These are phyloP conservation scores for Pipistrellus pipistrellus DNA, from an alignment of 2,797 vertebrate species.

Conservation along the genomic window DNA sequence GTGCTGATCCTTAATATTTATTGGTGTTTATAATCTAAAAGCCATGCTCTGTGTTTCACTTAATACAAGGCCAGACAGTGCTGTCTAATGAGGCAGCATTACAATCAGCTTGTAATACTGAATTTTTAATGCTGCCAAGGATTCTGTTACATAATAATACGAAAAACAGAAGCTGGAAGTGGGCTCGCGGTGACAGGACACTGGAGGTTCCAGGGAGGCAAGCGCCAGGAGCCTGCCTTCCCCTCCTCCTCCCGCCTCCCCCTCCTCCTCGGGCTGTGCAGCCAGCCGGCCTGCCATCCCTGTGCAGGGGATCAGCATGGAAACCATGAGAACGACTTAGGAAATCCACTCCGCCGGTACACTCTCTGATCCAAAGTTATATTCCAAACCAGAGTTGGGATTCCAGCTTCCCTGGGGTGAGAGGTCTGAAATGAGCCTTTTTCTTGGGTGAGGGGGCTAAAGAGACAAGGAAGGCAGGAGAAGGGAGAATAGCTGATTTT, in stretches of 20 bases:
- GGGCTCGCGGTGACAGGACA: slow-evolving; percentile 75
- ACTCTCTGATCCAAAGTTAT: slow-evolving; percentile 46
- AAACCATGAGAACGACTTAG: slow-evolving; percentile 53
- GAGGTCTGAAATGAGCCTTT: slow-evolving; percentile 58
- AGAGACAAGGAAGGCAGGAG: slow-evolving; percentile 35
- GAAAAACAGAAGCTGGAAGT: slow-evolving; percentile 82
- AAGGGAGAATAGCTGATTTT: slow-evolving; percentile 52
- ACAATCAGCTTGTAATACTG: slow-evolving; percentile 90
- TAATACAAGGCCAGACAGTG: slow-evolving; percentile 87
- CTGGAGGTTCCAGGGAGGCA: slow-evolving; percentile 27
- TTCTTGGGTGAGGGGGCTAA: slow-evolving; percentile 37
- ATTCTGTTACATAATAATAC: slow-evolving; percentile 93
- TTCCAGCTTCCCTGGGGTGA: slow-evolving; percentile 75
- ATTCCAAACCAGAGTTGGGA: slow-evolving; percentile 74
- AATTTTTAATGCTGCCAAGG: slow-evolving; percentile 91
- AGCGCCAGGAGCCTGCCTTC: neutral
- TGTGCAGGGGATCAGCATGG: neutral
- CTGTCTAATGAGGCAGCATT: slow-evolving; percentile 90
- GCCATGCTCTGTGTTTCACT: slow-evolving; percentile 82
- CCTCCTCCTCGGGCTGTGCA: slow-evolving; percentile 15
- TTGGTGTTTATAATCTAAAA: slow-evolving; percentile 85
- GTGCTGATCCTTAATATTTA: slow-evolving; percentile 79
- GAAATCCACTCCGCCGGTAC: slow-evolving; percentile 54
- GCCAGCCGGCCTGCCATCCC: neutral
- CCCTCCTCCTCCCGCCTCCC: neutral